Base-by-base conservation (phyloP, 2,113 vertebrate genomes). In the Trichomycterus rosablanca region DNA sequence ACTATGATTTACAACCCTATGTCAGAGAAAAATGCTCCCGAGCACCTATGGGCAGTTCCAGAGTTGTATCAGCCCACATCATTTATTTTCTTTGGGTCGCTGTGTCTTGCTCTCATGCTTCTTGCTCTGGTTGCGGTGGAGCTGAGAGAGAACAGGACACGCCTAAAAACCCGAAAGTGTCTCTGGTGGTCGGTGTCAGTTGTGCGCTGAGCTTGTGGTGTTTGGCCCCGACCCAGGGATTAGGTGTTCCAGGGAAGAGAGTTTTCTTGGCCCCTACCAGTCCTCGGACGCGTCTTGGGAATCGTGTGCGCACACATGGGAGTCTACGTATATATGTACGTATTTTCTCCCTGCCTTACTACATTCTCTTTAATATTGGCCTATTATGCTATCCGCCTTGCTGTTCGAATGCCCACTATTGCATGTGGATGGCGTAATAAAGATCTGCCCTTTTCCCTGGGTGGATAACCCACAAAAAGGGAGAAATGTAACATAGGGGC, bases 161-260 rank as follows among this genome's bases (percentile, higher is more conserved):
- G 91, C 92, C 92, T 93, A 90, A 88, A 46, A 89, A 84, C 84
- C 86, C 86, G 84, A 84, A 81, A 86, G 84, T 76, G 87, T 91
- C 90, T 88, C 90, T 77, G 80, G 89, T 56, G 90, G 87, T 87
- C 79, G 79, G 54, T 88, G 90, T 89, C 86, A 89, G 88, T 77
- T 81, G 71, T 86, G 80, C 82, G 46, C 80, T 76, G 76, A 83
- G 86, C 83, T 80, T 92, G 87, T 87, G 88, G 88, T 86, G 51
- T 82, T 92, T 92, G 91, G 91, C 89, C 63, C n/a, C 4, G 53
- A 46, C 84, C 90, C 92, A 93, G 90, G 89, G 89, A 92, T 94
- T 93, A 93, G 92, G 89, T 93, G 91, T 94, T 93, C 89, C 87
- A 67, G 63, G 77, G 87, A 90, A 59, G 86, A 76, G 77, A 73